These are phyloP conservation scores for Pterophyllum scalare DNA, from an alignment of 2,113 vertebrate genomes.

Conservation along the genomic window DNA sequence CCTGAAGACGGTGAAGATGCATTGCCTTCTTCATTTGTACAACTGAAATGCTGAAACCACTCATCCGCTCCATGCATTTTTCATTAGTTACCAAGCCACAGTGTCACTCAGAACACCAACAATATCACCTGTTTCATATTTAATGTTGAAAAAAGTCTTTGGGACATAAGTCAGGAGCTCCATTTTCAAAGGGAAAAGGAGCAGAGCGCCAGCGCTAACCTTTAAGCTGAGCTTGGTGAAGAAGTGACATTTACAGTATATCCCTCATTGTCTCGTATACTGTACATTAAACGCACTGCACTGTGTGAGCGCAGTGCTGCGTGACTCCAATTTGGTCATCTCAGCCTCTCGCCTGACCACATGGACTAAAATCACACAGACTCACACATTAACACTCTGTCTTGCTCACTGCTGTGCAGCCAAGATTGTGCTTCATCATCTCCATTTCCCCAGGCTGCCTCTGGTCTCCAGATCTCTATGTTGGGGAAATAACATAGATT, in stretches of 20 bases:
- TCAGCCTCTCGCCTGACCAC: conserved; percentile 3
- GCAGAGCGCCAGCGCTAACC: conserved; percentile 2
- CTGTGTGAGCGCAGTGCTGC: not conserved
- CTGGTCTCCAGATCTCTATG: conserved; percentile 43
- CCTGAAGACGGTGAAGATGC: not conserved
- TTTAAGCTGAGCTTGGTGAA: conserved; percentile 23
- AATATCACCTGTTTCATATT: conserved; percentile 1
- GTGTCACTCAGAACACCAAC: not conserved
- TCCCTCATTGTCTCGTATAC: conserved; percentile 27
- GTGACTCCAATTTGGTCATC: not conserved
- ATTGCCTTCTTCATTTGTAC: not conserved
- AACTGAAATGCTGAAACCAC: not conserved
- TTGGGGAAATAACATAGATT: conserved; percentile 62
- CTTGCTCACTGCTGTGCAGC: conserved; percentile 14
- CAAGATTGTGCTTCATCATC: conserved; percentile 54
- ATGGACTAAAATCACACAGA: conserved; percentile 12
- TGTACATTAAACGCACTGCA: conserved; percentile 3
- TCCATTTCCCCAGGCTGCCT: conserved; percentile 43
- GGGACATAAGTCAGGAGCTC: not conserved
- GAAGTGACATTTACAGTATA: conserved; percentile 46
- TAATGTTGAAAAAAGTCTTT: not conserved
- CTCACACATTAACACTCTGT: conserved; percentile 20
- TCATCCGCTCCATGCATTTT: not conserved
- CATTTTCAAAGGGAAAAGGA: not conserved
- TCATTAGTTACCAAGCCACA: not conserved